Evolutionary conservation across 1,140 invertebrate genomes (phyloP).

Genomic region (Dreissena polymorpha): DNA sequence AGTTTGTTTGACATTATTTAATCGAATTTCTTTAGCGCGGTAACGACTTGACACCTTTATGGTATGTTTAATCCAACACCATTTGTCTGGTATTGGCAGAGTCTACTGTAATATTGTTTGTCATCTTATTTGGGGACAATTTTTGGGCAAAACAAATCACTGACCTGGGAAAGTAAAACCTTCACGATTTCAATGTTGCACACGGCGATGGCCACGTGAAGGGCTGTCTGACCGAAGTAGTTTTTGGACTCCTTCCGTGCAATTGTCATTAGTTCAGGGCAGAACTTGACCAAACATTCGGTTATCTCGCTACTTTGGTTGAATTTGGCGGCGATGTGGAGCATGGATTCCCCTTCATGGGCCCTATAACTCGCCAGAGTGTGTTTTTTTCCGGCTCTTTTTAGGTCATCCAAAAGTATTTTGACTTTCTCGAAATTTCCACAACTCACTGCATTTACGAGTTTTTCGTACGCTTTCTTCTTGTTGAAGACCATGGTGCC

Average conservation of each 20-base stretch:
- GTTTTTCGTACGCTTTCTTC: slow-evolving; percentile 29
- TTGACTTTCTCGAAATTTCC: slow-evolving; percentile 27
- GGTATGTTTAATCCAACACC: too few species aligned
- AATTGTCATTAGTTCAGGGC: slow-evolving; percentile 43
- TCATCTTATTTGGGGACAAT: too few species aligned
- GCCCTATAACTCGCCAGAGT: slow-evolving; percentile 27
- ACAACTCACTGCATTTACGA: slow-evolving; percentile 20
- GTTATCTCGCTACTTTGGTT: slow-evolving; percentile 50
- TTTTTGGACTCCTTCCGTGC: slow-evolving; percentile 40
- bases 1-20: too few species aligned
- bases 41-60: too few species aligned
- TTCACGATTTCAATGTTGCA: slow-evolving; percentile 53
- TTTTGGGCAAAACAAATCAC: too few species aligned
- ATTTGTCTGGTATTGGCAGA: too few species aligned
- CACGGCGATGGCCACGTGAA: slow-evolving; percentile 61
- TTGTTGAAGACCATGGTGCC: slow-evolving; percentile 9
- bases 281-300: slow-evolving; percentile 38
- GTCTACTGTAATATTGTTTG: too few species aligned
- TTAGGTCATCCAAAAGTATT: slow-evolving; percentile 28
- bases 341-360: slow-evolving; percentile 42
- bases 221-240: slow-evolving; percentile 63
- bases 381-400: slow-evolving; percentile 19
- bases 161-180: slow-evolving; percentile 42
- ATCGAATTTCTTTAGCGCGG: too few species aligned
- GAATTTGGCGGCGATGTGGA: slow-evolving; percentile 56